phyloP scores from a whole-genome alignment of 2,113 vertebrate species.

The Boulengeromyrus knoepffleri region DNA sequence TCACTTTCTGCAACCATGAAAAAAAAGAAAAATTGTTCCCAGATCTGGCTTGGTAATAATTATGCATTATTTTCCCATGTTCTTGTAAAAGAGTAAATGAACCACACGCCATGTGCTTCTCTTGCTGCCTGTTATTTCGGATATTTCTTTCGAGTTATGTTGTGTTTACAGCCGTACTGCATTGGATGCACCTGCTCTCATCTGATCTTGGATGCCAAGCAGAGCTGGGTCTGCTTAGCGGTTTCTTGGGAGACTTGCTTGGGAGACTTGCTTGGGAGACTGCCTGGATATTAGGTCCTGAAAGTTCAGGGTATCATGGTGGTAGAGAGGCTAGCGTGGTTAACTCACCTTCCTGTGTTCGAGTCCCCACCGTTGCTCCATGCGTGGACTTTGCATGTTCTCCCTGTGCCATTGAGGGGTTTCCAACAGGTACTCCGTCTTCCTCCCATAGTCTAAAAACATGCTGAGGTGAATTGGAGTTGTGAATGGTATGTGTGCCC shows the following conservation, averaged over 20 bases:
- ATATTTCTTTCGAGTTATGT: neutral
- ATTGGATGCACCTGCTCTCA: neutral
- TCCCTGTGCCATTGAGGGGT: neutral
- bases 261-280: neutral
- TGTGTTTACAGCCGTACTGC: neutral
- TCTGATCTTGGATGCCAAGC: neutral
- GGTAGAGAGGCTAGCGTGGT: neutral
- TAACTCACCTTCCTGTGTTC: neutral
- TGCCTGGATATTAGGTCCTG: neutral
- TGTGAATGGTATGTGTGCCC: neutral
- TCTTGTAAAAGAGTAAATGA: neutral
- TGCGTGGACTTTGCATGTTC: neutral
- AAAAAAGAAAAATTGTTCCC: neutral
- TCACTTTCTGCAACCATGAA: neutral
- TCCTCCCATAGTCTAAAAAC: neutral
- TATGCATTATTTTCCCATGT: neutral
- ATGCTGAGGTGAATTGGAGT: neutral
- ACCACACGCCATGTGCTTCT: neutral
- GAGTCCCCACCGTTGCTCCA: neutral
- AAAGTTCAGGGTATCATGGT: neutral
- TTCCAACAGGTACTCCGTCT: neutral
- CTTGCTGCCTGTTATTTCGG: neutral
- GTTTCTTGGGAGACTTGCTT: neutral
- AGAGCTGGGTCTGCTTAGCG: neutral
- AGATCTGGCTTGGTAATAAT: neutral